A percentile compares a stretch with the other conserved stretches of the same genome.
These are phyloP conservation scores for Tipula unca DNA, from an alignment of 2,888 invertebrate species.

Conservation along the genomic window DNA sequence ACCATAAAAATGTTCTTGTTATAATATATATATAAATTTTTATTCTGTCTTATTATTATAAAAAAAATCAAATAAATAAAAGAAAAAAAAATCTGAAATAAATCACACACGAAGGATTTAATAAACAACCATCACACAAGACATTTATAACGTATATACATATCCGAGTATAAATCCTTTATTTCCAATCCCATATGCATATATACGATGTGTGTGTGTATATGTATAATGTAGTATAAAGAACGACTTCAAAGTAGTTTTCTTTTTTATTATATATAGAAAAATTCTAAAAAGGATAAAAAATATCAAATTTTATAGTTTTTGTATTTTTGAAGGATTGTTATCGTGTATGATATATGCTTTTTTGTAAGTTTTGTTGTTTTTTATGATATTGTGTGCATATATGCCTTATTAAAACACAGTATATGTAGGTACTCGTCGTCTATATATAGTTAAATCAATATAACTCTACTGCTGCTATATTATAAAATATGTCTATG, in stretches of 20 bases:
- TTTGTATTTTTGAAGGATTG: neutral
- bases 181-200: neutral
- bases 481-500: neutral
- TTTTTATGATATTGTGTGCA: neutral
- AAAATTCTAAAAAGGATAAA: neutral
- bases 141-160: neutral
- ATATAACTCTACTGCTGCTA: neutral
- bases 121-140: neutral
- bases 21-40: neutral
- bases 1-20: conserved; percentile 14
- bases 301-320: neutral
- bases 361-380: neutral
- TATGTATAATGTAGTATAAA: neutral
- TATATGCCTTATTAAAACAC: neutral
- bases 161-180: neutral
- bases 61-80: neutral
- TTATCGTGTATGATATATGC: neutral
- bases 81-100: neutral
- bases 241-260: conserved; percentile 8
- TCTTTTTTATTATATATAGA: neutral
- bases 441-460: neutral
- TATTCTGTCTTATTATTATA: neutral
- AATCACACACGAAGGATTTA: conserved; percentile 14
- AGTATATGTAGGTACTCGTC: neutral
- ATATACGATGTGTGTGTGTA: neutral